Evolutionary conservation across 2,888 invertebrate species (phyloP).

Genomic region (Leptopterna dolabrata): DNA sequence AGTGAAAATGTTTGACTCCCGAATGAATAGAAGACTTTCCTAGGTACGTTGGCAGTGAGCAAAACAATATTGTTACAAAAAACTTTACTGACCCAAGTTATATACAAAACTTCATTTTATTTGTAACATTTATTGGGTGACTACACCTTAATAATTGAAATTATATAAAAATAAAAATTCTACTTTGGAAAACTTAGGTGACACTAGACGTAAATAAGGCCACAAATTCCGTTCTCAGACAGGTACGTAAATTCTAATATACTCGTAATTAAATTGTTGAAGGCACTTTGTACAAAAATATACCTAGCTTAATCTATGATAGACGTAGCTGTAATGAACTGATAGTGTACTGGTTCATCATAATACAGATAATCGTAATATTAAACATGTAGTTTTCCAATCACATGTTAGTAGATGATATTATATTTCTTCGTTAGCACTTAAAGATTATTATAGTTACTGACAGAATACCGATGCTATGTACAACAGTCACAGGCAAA

Average conservation of each 20-base stretch:
- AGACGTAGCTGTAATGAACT: too few relatives aligned
- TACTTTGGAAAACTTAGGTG: neutral
- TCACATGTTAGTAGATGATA: neutral
- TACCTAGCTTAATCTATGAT: neutral
- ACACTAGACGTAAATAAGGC: neutral
- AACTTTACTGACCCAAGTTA: too few relatives aligned
- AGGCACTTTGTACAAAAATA: neutral
- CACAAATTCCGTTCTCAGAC: too few relatives aligned
- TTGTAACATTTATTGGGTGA: too few relatives aligned
- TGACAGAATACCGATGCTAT: too few relatives aligned
- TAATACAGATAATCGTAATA: neutral
- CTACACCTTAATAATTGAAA: neutral
- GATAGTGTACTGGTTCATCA: too few relatives aligned
- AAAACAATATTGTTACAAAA: too few relatives aligned
- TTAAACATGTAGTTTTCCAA: neutral
- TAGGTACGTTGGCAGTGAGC: too few relatives aligned
- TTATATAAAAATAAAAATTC: constrained; percentile 2
- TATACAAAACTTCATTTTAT: too few relatives aligned
- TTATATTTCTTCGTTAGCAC: neutral
- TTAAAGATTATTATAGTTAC: neutral
- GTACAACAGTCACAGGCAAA: too few relatives aligned
- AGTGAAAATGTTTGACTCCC: too few relatives aligned
- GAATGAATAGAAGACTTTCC: too few relatives aligned
- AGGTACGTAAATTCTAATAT: neutral
- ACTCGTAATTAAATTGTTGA: neutral